Evolutionary conservation across 1,140 invertebrate genomes (phyloP).

Genomic region (Chymomyza costata): DNA sequence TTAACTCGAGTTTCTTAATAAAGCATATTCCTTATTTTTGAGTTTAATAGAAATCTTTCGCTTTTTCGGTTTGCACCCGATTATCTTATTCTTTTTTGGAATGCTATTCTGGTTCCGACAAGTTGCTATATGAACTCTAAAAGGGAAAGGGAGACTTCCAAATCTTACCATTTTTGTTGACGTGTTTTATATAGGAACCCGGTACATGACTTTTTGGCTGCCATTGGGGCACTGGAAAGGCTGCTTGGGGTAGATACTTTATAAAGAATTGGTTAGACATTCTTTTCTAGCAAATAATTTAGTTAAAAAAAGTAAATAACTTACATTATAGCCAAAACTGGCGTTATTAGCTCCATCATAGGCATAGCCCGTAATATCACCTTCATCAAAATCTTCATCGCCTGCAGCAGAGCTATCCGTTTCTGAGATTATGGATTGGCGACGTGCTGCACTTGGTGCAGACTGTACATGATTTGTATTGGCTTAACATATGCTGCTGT

Average conservation of each 20-base stretch:
- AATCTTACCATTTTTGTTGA: constrained; percentile 44
- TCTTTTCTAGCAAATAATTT: not conserved
- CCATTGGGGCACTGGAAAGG: constrained; percentile 1
- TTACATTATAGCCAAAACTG: constrained; percentile 8
- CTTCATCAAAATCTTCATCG: constrained; percentile 40
- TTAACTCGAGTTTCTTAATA: too few relatives aligned
- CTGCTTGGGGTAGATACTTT: constrained; percentile 9
- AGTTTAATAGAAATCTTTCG: too few relatives aligned
- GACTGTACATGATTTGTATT: not conserved
- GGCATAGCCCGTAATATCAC: constrained; percentile 58
- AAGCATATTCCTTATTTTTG: too few relatives aligned
- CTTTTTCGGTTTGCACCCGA: too few relatives aligned
- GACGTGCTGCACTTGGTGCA: not conserved
- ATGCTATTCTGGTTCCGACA: too few relatives aligned
- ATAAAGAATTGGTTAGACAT: constrained; percentile 1
- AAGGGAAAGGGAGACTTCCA: too few relatives aligned
- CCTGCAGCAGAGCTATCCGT: not conserved
- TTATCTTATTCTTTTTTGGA: too few relatives aligned
- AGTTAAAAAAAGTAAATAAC: not conserved
- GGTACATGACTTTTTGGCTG: not conserved
- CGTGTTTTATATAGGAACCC: constrained; percentile 9
- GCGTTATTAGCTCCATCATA: constrained; percentile 15
- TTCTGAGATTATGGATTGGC: not conserved
- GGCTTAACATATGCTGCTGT: constrained; percentile 16
- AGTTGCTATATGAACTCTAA: too few relatives aligned